Conservation (phyloP, 1,140 invertebrate species). For the Heliothis virescens region DNA sequence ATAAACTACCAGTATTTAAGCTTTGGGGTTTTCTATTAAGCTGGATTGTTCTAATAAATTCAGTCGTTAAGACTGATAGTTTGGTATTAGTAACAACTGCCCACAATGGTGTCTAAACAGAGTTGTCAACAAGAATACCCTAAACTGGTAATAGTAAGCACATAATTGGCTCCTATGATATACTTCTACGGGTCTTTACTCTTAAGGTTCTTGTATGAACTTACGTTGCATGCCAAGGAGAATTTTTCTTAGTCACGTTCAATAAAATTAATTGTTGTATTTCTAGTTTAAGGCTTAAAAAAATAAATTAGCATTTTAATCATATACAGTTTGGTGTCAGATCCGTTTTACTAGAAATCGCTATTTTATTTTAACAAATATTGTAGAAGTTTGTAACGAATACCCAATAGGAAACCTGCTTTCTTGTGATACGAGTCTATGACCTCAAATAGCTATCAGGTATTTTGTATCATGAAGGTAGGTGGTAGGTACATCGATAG, state of each 20-base stretch:
- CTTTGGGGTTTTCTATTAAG: no score
- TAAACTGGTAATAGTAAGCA: conserved; percentile 11
- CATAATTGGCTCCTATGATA: background rate
- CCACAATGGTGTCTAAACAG: background rate
- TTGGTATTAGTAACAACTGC: background rate
- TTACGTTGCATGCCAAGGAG: background rate
- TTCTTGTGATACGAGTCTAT: conserved; percentile 28
- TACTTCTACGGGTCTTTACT: background rate
- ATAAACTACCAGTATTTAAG: no score
- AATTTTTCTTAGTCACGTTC: background rate
- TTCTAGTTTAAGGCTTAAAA: conserved; percentile 23
- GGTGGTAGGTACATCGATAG: background rate
- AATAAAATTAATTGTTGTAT: conserved; percentile 29
- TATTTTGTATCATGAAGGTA: conserved; percentile 10
- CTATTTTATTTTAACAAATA: conserved; percentile 22
- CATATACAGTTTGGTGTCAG: conserved; percentile 26
- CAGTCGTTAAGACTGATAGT: no score
- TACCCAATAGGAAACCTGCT: conserved; percentile 33
- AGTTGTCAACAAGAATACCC: conserved; percentile 2
- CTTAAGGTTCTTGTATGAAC: background rate
- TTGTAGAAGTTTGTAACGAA: conserved; percentile 5
- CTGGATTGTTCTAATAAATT: no score
- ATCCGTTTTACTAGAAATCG: conserved; percentile 29
- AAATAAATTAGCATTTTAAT: conserved; percentile 31
- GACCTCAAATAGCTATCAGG: conserved; percentile 36